Evolutionary conservation across 2,888 invertebrate species (phyloP), one percentile per base, ranked within the genome.

Genomic region (Muschampia plurimacula): DNA sequence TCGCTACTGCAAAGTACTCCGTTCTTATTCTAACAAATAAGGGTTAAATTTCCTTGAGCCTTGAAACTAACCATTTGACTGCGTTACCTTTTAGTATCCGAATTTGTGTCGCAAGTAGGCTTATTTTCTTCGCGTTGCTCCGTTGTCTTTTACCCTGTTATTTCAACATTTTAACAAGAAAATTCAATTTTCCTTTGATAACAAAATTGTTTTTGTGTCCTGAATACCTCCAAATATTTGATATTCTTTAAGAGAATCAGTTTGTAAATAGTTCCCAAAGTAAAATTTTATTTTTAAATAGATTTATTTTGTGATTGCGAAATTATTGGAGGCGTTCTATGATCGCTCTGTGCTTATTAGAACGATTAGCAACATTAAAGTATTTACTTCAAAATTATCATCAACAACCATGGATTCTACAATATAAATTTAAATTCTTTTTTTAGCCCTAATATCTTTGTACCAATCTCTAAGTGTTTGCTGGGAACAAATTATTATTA

Each of bases 61-160:
- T 46, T 36, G 46, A 68, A 68, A 68, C 60, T 68, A 68, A 68
- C 68, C 68, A 60, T 68, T 68, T 63, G 62, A 13, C 69, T 63
- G 39, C 22, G 52, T 63, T 63, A 69, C 36, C 69, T 69, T 63
- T 52, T 63, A 49, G 60, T 68, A 69, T 39, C 52, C 22, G 60
- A 69, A 52, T 69, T 63, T 62, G 69, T 69, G 69, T 62, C 60
- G 59, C 62, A 49, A 69, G 69, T 69, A 69, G 69, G 69, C 69
- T 63, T 69, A 69, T 63, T 69, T 69, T 62, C 68, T 28, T 52
- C 36, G 39, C 44, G 68, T 49, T 60, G n/a, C 60, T 15, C 62
- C 41, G 46, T 69, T 69, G 62, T 69, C 62, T 69, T 41, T 62
- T 28, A 63, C 62, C 60, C 22, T 69, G 62, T 69, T 69, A 69